A percentile compares a stretch with the other conserved stretches of the same genome.
phyloP scores from a whole-genome alignment of 2,113 vertebrate genomes.

The Urocitellus parryii region DNA sequence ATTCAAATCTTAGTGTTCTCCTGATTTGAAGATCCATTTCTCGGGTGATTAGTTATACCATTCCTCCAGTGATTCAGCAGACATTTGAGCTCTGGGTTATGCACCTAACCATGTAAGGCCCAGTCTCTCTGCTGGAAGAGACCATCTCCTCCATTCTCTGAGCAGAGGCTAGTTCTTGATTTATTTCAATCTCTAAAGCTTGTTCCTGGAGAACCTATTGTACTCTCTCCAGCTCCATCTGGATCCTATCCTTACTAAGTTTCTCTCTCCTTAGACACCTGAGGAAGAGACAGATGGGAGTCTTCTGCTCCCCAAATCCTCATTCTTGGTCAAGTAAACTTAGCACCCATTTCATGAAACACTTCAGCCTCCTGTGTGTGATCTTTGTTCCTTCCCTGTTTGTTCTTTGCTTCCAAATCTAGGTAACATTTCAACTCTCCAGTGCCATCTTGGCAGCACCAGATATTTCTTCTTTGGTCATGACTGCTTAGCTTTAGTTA shows the following conservation, averaged over 20 bases:
- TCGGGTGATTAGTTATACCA: neutral
- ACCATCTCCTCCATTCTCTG: neutral
- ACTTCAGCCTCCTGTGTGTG: too few relatives aligned
- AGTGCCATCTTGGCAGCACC: neutral
- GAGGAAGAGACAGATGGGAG: neutral
- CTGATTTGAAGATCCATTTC: neutral
- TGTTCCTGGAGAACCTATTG: neutral
- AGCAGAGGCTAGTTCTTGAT: neutral
- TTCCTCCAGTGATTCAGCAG: neutral
- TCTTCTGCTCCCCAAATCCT: too few relatives aligned
- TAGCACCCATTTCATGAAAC: neutral
- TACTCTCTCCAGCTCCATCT: neutral
- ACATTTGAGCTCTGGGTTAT: neutral
- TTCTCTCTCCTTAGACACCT: neutral
- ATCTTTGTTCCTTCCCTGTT: neutral
- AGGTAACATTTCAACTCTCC: neutral
- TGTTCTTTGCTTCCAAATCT: neutral
- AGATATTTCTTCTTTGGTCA: neutral
- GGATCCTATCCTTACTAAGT: neutral
- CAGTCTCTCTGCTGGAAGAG: neutral
- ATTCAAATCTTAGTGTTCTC: neutral
- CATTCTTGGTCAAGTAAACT: rapidly evolving
- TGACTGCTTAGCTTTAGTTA: neutral
- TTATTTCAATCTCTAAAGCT: neutral
- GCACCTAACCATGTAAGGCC: rapidly evolving